Percentiles rank a stretch among this genome's conserved stretches.
Conservation (phyloP, 2,888 invertebrate genomes). For the Lypha dubia region DNA sequence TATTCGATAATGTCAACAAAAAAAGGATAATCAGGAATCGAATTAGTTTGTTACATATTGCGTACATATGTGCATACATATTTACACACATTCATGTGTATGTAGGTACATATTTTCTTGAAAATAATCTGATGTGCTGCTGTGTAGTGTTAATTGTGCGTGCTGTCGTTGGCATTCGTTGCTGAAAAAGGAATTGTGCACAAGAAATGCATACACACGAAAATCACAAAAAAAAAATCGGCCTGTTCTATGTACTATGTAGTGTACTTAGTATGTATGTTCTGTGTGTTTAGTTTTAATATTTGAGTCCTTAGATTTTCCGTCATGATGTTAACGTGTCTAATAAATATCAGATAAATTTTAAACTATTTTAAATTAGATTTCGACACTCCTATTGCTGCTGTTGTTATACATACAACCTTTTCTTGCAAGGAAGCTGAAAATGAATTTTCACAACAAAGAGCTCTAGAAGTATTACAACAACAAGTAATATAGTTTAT, state of each 20-base stretch:
- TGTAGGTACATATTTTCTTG: not conserved
- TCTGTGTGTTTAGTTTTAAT: not conserved
- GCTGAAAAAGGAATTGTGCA: constrained; percentile 52
- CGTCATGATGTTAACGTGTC: not conserved
- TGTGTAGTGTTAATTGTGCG: constrained; percentile 26
- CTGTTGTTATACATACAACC: not conserved
- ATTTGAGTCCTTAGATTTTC: not conserved
- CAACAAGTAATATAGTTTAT: not conserved
- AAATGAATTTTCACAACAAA: constrained; percentile 5
- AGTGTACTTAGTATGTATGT: too few relatives aligned
- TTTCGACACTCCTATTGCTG: not conserved
- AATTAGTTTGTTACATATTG: not conserved
- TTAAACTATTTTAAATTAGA: constrained; percentile 15
- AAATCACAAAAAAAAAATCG: constrained; percentile 23
- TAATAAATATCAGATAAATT: constrained; percentile 7
- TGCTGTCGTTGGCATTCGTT: constrained; percentile 45
- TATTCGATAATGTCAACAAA: constrained; percentile 54
- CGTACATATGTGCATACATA: not conserved
- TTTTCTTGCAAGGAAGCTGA: constrained; percentile 24
- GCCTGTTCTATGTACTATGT: not conserved
- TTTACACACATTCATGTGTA: not conserved
- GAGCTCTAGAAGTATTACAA: not conserved
- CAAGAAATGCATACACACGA: constrained; percentile 64
- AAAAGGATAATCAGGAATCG: constrained; percentile 29
- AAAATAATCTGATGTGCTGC: constrained; percentile 22